Evolutionary conservation across 1,140 invertebrate species (phyloP), one percentile per base, ranked within the genome.

Genomic region (Drosophila simulans): DNA sequence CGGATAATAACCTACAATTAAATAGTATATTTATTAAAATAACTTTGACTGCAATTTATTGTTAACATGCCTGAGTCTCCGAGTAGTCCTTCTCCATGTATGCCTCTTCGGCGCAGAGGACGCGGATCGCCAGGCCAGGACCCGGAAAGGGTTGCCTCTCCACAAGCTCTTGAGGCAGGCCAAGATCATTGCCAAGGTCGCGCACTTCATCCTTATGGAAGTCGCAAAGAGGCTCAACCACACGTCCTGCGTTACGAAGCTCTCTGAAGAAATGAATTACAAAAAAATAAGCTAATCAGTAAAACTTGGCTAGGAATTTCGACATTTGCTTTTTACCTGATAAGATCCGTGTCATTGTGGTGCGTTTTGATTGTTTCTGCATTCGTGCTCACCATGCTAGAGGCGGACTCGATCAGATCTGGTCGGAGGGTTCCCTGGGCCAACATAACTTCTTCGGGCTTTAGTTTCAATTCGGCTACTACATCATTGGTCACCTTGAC

Each of bases 361-460:
- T 99, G 99, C n/a, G 99, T 99, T 94, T 99, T 99, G 82, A 99
- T 99, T 12, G 96, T 96, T 92, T 98, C 97, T 5, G 99, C 99
- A 93, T 96, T 96, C 80, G 92, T 94, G 68, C 97, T 98, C 42
- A 95, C 98, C 80, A 98, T 81, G 51, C 94, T 91, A 25, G 98
- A 99, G 4, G 99, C 98, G 70, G 98, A 99, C 94, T 99, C 99
- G 86, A 99, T 99, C 63, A 99, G 94, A 94, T 99, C 99, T 20
- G 99, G 99, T 91, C 99, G 94, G 1, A 99, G 94, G 0, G 99
- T 99, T 25, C 98, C 97, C 92, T 98, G 97, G 1, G 96, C 97
- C 15, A 98, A 93, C 71, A 97, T 94, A 13, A 98, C 97, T 82
- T 98, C 96, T 77, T 98, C 97, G 10, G 96, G 95, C 84, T 94